These are phyloP conservation scores for Hetaerina titia DNA, from an alignment of 2,888 invertebrate species.

Conservation along the genomic window DNA sequence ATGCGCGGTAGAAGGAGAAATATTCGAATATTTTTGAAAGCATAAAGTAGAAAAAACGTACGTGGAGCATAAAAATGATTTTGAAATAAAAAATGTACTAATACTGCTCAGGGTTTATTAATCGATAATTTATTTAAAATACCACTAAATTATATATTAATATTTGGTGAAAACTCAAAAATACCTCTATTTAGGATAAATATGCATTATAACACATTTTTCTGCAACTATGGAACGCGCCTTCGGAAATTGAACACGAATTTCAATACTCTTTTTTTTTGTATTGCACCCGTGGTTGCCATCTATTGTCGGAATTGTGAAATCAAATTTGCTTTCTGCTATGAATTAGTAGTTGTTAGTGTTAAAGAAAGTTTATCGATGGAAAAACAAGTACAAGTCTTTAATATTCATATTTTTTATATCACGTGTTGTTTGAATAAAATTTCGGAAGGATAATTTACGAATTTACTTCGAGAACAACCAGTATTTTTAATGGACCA, in stretches of 20 bases:
- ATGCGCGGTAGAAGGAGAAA: no score
- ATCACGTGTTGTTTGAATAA: not conserved
- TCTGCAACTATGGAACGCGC: no score
- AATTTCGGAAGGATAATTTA: not conserved
- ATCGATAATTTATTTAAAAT: no score
- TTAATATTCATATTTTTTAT: not conserved
- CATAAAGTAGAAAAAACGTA: no score
- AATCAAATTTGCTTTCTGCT: slow-evolving; percentile 62
- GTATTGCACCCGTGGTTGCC: not conserved
- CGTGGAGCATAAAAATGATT: no score
- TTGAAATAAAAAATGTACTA: no score
- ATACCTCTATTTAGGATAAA: no score
- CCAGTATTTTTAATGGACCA: not conserved
- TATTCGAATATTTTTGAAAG: no score
- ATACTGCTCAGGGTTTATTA: no score
- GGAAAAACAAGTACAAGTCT: slow-evolving; percentile 54
- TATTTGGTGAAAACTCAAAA: no score
- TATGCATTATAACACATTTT: no score
- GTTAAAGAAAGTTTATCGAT: not conserved
- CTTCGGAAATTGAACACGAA: not conserved
- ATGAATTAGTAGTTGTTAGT: slow-evolving; percentile 38
- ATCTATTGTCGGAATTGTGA: slow-evolving; percentile 39
- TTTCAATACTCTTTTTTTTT: not conserved
- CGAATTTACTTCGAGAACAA: not conserved
- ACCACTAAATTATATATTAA: no score